Conservation (phyloP, 2,113 vertebrate species). For the Notothenia rossii region DNA sequence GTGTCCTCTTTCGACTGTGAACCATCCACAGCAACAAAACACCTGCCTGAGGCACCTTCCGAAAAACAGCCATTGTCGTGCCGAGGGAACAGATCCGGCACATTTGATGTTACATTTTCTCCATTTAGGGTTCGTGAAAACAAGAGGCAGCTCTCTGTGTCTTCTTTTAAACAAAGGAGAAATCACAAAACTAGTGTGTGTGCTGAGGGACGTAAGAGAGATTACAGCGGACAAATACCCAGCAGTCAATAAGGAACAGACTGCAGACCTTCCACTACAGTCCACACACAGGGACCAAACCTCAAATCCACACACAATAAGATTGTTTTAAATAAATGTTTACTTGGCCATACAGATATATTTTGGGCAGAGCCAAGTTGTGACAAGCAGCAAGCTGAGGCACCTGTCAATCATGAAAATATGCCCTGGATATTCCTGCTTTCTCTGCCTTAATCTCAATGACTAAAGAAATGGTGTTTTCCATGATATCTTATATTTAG, state of each 20-base stretch:
- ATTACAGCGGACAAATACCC: conserved; percentile 21
- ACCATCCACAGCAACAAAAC: conserved; percentile 39
- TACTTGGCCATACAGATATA: neutral
- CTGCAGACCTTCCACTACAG: conserved; percentile 9
- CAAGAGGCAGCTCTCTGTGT: neutral
- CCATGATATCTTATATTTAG: no score
- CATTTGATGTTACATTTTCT: conserved; percentile 14
- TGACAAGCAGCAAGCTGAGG: neutral
- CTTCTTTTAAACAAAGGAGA: conserved; percentile 10
- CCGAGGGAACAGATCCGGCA: conserved; percentile 16
- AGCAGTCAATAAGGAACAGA: conserved; percentile 31
- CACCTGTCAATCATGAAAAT: neutral
- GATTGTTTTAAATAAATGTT: neutral
- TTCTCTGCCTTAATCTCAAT: neutral
- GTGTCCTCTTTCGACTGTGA: conserved; percentile 37
- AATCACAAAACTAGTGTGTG: conserved; percentile 9
- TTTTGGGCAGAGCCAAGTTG: neutral
- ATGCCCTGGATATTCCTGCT: neutral
- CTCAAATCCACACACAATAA: neutral
- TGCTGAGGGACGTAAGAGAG: conserved; percentile 9
- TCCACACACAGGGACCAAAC: conserved; percentile 9
- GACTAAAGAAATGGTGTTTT: no score
- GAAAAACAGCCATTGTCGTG: neutral
- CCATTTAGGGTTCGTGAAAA: neutral
- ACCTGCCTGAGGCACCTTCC: conserved; percentile 13